phyloP scores from a whole-genome alignment of 2,797 vertebrate species.

The Columba guinea region DNA sequence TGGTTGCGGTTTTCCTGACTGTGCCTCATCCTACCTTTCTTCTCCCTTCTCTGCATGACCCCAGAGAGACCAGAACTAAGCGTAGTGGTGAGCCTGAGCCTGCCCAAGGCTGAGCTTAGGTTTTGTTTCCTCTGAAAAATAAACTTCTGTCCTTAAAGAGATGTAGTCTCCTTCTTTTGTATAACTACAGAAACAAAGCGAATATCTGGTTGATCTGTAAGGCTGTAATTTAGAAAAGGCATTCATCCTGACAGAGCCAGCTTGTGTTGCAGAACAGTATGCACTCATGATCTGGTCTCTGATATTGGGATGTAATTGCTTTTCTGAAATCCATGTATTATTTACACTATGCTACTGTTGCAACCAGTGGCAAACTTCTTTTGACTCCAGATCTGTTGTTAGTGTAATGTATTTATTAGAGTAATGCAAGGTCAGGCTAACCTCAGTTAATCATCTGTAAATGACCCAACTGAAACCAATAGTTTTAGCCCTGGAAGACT shows the following conservation, averaged over 20 bases:
- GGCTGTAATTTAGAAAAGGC: background rate
- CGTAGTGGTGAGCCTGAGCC: rapidly evolving
- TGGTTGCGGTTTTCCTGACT: rapidly evolving
- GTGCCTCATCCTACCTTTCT: background rate
- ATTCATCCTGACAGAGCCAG: background rate
- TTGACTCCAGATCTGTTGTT: conserved; percentile 17
- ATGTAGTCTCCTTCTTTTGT: background rate
- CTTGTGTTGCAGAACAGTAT: background rate
- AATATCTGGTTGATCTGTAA: background rate
- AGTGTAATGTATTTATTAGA: background rate
- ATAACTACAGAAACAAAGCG: background rate
- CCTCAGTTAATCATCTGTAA: background rate
- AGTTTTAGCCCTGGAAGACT: background rate
- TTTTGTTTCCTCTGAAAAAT: background rate
- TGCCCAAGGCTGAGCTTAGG: background rate
- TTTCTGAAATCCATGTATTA: conserved; percentile 54
- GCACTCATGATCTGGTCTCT: background rate
- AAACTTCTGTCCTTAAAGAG: background rate
- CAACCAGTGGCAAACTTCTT: background rate
- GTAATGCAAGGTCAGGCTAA: background rate
- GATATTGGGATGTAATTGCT: conserved; percentile 24
- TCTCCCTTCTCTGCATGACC: background rate
- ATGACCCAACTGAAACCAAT: conserved; percentile 22
- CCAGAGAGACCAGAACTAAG: background rate
- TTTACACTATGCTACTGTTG: conserved; percentile 31